These are phyloP conservation scores for Drosophila multiciliata DNA, from an alignment of 2,888 invertebrate species.

Conservation along the genomic window DNA sequence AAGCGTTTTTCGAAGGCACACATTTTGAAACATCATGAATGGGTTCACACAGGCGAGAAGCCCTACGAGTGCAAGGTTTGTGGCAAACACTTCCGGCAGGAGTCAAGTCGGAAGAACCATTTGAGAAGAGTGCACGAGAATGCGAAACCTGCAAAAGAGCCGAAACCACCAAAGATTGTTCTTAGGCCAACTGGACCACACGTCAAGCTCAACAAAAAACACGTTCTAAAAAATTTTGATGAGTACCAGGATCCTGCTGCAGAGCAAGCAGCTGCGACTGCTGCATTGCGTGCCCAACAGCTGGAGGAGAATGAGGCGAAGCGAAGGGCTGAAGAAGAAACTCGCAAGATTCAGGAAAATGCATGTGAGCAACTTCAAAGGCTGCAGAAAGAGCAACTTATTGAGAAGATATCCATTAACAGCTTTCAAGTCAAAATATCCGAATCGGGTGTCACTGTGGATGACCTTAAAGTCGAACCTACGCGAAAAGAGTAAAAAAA, in stretches of 20 bases:
- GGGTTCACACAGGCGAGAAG: conserved; percentile 83
- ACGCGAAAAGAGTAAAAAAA: not conserved
- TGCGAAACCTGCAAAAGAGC: conserved; percentile 50
- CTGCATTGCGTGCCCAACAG: conserved; percentile 76
- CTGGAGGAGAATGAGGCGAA: conserved; percentile 73
- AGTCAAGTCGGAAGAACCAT: conserved; percentile 78
- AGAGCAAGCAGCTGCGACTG: conserved; percentile 75
- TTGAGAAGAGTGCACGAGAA: conserved; percentile 77
- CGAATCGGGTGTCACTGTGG: conserved; percentile 36
- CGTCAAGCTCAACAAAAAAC: conserved; percentile 24
- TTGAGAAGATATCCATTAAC: conserved; percentile 52
- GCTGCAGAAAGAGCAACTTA: conserved; percentile 56
- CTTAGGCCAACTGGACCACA: conserved; percentile 47
- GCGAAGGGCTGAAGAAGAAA: conserved; percentile 68
- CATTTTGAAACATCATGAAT: conserved; percentile 82
- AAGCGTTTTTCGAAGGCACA: conserved; percentile 83
- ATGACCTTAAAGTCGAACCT: conserved; percentile 22
- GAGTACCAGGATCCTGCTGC: conserved; percentile 68
- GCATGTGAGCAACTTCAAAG: conserved; percentile 74
- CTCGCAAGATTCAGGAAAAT: conserved; percentile 73
- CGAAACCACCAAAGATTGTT: conserved; percentile 33
- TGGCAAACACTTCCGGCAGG: conserved; percentile 80
- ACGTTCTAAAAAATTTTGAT: conserved; percentile 52
- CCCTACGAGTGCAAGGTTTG: conserved; percentile 81
- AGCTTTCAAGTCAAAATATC: conserved; percentile 62